Evolutionary conservation across 2,888 invertebrate species (phyloP), one percentile per base, ranked within the genome.

Genomic region (Athalia rosae): DNA sequence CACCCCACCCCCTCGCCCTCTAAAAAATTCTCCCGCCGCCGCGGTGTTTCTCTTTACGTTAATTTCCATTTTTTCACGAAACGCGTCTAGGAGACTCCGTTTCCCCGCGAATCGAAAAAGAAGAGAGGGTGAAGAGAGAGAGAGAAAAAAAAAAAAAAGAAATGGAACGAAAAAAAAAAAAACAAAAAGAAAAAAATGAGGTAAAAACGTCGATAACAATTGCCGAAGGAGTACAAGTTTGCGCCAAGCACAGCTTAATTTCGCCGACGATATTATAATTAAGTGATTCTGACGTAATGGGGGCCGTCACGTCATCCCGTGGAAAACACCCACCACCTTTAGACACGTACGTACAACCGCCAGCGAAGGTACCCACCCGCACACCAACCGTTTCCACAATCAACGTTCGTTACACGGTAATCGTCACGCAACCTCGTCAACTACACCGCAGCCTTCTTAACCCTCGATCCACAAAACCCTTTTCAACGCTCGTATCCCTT

Each of bases 201-300:
- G 84, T 87, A 88, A 87, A 84, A 83, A 82, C 77, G 82, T 77
- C 80, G 78, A 83, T 84, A 87, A 88, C 87, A 88, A 88, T 89
- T 88, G 87, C 86, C 86, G 88, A 88, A 87, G 11, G 87, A 87
- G 89, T 88, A 88, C 88, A 87, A 87, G 86, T 86, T 85, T 87
- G 88, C 88, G 85, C 88, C 88, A 87, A 85, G 87, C 86, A 86
- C 87, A 87, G 87, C 88, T 88, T 89, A 88, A 88, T 88, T 28
- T 88, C 88, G n/a, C 82, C 83, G 83, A 87, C 85, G 88, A 88
- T 89, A 89, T 89, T 89, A 89, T 89, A 89, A 89, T 89, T 89
- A 88, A 89, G 89, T 88, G 87, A 85, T 88, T 87, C 85, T 83
- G 83, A 82, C 86, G 86, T 89, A 89, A 89, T 88, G 89, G 88